These are phyloP conservation scores for Pseudomyrmex pallidus DNA, from an alignment of 1,140 invertebrate species.

Conservation along the genomic window DNA sequence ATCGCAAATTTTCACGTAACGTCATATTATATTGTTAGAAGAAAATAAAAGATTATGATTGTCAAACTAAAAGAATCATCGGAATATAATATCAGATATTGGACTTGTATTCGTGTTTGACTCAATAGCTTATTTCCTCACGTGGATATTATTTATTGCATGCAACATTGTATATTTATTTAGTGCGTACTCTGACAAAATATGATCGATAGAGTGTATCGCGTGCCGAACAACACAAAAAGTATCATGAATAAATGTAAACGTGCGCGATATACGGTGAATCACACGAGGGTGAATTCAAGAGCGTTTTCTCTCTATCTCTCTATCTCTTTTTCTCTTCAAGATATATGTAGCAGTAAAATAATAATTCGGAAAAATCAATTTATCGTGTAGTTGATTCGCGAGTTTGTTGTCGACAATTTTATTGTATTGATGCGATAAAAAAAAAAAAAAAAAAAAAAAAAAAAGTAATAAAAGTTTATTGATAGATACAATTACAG, in stretches of 20 bases:
- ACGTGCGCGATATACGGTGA: background rate
- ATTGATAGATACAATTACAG: background rate
- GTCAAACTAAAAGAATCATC: no score
- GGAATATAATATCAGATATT: no score
- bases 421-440: background rate
- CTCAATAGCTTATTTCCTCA: no score
- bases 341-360: no score
- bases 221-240: slow-evolving; percentile 17
- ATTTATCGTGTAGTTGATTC: background rate
- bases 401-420: background rate
- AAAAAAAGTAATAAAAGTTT: background rate
- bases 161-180: no score
- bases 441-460: background rate
- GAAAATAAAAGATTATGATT: no score
- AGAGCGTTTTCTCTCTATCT: no score
- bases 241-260: slow-evolving; percentile 38
- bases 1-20: no score
- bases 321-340: no score
- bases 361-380: background rate
- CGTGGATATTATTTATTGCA: no score
- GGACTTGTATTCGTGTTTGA: no score
- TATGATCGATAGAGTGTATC: slow-evolving; percentile 40
- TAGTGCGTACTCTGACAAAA: slow-evolving; percentile 9
- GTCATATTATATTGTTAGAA: no score
- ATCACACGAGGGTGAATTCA: slow-evolving; percentile 6